phyloP scores from a whole-genome alignment of 2,888 invertebrate genomes.

The Apomyelois bistriatella region DNA sequence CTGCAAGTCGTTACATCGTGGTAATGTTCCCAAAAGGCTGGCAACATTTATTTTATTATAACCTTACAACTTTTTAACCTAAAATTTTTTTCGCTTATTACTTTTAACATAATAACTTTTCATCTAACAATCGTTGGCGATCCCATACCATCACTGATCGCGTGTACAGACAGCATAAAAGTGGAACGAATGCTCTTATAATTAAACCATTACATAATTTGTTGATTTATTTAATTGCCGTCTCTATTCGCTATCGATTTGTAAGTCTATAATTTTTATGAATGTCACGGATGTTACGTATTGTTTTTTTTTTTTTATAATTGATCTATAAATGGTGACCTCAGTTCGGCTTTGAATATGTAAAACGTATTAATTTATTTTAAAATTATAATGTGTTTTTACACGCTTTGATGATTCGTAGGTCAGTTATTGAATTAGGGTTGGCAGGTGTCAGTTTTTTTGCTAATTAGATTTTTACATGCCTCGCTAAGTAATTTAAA shows the following conservation, averaged over 20 bases:
- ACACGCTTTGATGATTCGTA: background rate
- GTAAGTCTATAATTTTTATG: slow-evolving; percentile 6
- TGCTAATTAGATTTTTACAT: too few relatives aligned
- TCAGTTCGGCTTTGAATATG: background rate
- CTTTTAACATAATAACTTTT: too few relatives aligned
- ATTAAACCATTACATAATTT: slow-evolving; percentile 33
- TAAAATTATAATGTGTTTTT: background rate
- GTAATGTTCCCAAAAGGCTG: too few relatives aligned
- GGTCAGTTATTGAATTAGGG: background rate
- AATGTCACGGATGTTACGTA: slow-evolving; percentile 43
- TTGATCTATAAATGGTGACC: slow-evolving; percentile 28
- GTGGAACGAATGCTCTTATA: slow-evolving; percentile 33
- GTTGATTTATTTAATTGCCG: slow-evolving; percentile 46
- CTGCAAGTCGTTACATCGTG: too few relatives aligned
- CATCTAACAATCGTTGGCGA: slow-evolving; percentile 24
- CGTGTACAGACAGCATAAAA: slow-evolving; percentile 54
- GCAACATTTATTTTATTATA: too few relatives aligned
- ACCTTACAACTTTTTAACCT: too few relatives aligned
- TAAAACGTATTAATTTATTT: background rate
- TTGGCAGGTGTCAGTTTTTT: too few relatives aligned
- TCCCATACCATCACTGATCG: slow-evolving; percentile 45
- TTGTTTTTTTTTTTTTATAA: slow-evolving; percentile 42
- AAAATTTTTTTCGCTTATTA: too few relatives aligned
- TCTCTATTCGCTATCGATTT: slow-evolving; percentile 36
- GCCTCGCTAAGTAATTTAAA: too few relatives aligned